Evolutionary conservation across 2,888 invertebrate species (phyloP), one percentile per base, ranked within the genome.

Genomic region (Pteria penguin): DNA sequence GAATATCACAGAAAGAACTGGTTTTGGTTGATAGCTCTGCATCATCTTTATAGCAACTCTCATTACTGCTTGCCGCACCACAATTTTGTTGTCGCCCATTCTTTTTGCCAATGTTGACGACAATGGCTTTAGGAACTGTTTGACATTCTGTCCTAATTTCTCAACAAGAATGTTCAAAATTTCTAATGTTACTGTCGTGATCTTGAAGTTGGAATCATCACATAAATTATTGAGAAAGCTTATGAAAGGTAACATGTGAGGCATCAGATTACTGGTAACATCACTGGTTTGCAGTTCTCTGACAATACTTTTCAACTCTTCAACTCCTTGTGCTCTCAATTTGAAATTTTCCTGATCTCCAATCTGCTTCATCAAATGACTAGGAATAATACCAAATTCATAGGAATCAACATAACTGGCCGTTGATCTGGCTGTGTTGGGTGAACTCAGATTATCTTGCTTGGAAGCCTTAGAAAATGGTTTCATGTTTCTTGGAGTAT

Each of bases 171-270:
- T 81, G 36, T 91, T 90, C 45, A 93, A 84, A 55, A 93, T 92
- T 79, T 93, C 93, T 61, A 94, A 87, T 4, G 93, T 91, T 22
- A 92, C 90, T 63, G 93, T 92, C 27, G 93, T 92, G 24, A 93
- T 92, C 83, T 93, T 93, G 81, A 93, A 93, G 86, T 93, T 94
- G 75, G 94, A 93, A 90, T 96, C 95, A 76, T 95, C 94, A 45
- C 95, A 93, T 26, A 94, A 88, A 66, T 92, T 90, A 57, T 92
- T 92, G 27, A 96, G 91, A 32, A 95, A 94, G 83, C 94, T 93
- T 73, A 96, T 93, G 78, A 96, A 93, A 32, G 94, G 93, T 81
- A 94, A 93, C 86, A 95, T 92, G 89, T 94, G 93, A 2, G 95
- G 94, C 85, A 94, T 94, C 65, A 95, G 93, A 62, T 92, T 83